phyloP scores from a whole-genome alignment of 23 tunicate genomes.

The Ascidia mentula region DNA sequence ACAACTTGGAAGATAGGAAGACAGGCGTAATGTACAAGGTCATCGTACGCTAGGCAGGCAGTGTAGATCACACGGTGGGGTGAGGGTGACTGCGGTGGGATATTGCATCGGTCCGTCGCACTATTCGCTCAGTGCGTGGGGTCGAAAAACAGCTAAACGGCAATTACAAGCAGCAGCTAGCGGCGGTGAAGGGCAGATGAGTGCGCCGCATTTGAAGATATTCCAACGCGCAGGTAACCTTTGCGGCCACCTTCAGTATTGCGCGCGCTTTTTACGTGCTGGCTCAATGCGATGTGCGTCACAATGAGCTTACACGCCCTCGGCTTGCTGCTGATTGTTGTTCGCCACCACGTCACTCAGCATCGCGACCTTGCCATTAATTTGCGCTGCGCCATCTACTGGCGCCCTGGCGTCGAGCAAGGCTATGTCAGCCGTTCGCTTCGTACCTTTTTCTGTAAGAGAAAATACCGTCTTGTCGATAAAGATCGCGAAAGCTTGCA shows the following conservation, averaged over 20 bases:
- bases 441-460: slow-evolving; percentile 24
- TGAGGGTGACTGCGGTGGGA: neutral
- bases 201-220: slow-evolving; percentile 1
- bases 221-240: neutral
- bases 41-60: neutral
- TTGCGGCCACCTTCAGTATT: neutral
- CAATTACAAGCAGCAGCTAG: neutral
- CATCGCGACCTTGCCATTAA: slow-evolving; percentile 4
- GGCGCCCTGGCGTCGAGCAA: neutral
- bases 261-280: too few relatives aligned
- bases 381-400: neutral
- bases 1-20: neutral
- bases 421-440: slow-evolving; percentile 21
- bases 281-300: too few relatives aligned
- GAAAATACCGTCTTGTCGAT: too few relatives aligned
- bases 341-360: neutral
- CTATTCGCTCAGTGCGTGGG: neutral
- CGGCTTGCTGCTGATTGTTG: neutral
- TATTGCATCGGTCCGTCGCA: slow-evolving; percentile 5
- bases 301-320: neutral
- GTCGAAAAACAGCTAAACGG: neutral
- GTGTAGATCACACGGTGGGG: neutral
- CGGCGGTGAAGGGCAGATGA: neutral
- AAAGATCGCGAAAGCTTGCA: neutral
- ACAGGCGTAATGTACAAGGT: neutral